Evolutionary conservation across 2,113 vertebrate genomes (phyloP).

Genomic region (Oncorhynchus clarkii): DNA sequence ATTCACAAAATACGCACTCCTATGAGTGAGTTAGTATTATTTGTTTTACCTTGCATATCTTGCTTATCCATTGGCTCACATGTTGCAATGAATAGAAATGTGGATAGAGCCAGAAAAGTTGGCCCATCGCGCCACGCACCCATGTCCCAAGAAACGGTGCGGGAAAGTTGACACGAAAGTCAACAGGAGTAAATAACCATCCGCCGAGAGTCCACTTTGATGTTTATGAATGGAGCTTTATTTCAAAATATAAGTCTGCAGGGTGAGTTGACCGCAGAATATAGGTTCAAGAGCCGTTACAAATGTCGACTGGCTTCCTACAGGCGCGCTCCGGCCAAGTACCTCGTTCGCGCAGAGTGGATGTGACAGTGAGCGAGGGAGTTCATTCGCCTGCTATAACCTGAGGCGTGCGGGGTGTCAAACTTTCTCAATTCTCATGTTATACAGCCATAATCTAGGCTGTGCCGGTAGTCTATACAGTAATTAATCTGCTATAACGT

Average conservation of each 20-base stretch:
- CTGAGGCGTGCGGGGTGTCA: background rate
- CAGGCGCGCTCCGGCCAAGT: background rate
- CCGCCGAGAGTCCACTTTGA: background rate
- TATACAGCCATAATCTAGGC: no score
- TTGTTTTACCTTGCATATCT: conserved; percentile 59
- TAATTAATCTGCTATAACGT: no score
- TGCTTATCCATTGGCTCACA: conserved; percentile 41
- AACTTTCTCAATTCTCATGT: background rate
- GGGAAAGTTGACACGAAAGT: background rate
- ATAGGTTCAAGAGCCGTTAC: conserved; percentile 1
- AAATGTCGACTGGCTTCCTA: background rate
- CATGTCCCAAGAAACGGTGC: conserved; percentile 40
- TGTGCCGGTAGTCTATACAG: no score
- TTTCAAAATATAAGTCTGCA: background rate
- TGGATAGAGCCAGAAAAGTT: conserved; percentile 36
- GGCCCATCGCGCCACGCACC: conserved; percentile 26
- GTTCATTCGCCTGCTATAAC: conserved; percentile 3
- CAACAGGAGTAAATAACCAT: background rate
- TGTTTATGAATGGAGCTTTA: background rate
- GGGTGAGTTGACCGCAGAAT: background rate
- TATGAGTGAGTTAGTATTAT: background rate
- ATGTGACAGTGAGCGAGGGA: conserved; percentile 1
- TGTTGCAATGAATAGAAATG: background rate
- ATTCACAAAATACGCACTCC: background rate
- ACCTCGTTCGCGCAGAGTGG: conserved; percentile 8